Evolutionary conservation across 2,797 vertebrate species (phyloP).

Genomic region (Parambassis ranga): DNA sequence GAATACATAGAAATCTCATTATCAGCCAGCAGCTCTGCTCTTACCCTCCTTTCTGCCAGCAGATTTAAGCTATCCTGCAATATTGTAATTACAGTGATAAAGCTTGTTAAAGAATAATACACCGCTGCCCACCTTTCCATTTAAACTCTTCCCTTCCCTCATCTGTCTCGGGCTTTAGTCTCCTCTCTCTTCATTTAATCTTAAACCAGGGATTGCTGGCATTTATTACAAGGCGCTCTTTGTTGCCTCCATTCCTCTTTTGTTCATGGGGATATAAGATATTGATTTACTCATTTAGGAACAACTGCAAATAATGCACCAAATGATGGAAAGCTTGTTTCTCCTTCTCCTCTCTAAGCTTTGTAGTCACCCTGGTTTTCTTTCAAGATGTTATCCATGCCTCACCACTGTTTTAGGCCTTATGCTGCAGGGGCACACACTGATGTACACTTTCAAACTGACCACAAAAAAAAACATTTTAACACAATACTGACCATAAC

Average conservation of each 20-base stretch:
- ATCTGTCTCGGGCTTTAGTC: background rate
- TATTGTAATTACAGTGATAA: background rate
- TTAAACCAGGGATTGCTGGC: background rate
- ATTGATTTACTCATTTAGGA: background rate
- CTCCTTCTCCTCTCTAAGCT: background rate
- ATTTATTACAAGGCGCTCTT: background rate
- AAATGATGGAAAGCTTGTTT: background rate
- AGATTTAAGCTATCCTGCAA: background rate
- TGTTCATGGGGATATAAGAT: background rate
- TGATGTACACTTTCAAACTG: background rate
- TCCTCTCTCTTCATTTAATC: background rate
- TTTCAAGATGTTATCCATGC: too few relatives aligned
- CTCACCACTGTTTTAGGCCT: too few relatives aligned
- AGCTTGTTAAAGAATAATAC: conserved; percentile 1
- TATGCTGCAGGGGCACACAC: too few relatives aligned
- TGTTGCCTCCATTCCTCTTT: background rate
- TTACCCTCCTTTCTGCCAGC: background rate
- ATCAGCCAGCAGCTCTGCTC: background rate
- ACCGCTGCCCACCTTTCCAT: background rate
- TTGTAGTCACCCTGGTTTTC: background rate
- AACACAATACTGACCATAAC: background rate
- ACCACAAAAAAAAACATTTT: background rate
- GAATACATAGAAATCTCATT: background rate
- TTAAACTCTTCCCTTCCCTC: background rate
- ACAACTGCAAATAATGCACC: conserved; percentile 1